Conservation (phyloP, 2,888 invertebrate genomes). For the Polymixis flavicincta region DNA sequence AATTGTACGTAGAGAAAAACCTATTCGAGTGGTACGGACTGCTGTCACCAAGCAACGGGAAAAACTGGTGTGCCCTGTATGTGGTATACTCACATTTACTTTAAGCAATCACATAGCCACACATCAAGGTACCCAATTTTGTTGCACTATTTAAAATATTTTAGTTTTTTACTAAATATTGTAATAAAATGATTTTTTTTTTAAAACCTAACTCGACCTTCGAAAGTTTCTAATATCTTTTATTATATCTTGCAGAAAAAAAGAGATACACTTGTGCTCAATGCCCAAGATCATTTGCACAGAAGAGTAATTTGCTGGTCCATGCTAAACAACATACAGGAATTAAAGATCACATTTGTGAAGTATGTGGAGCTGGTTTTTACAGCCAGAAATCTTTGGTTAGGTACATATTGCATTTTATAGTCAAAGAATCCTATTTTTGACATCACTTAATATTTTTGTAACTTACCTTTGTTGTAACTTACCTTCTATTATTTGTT, state of each 20-base stretch:
- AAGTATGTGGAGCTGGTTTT: conserved; percentile 88
- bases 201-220: no score
- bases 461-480: background rate
- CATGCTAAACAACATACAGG: conserved; percentile 88
- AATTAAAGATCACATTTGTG: conserved; percentile 88
- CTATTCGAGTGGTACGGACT: conserved; percentile 77
- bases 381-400: conserved; percentile 88
- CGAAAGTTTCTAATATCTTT: background rate
- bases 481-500: conserved; percentile 75
- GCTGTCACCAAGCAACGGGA: conserved; percentile 81
- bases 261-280: conserved; percentile 87
- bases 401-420: conserved; percentile 73
- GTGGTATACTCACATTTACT: conserved; percentile 87
- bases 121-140: conserved; percentile 83
- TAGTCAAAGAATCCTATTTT: background rate
- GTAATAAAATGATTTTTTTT: no score
- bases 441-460: background rate
- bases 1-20: conserved; percentile 74
- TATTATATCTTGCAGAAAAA: conserved; percentile 80
- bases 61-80: conserved; percentile 88
- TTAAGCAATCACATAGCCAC: conserved; percentile 87
- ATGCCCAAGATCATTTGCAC: conserved; percentile 86
- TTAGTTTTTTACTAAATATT: background rate
- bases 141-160: background rate
- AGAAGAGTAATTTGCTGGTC: conserved; percentile 83